Evolutionary conservation across 2,113 vertebrate species (phyloP), one percentile per base, ranked within the genome.

Genomic region (Zosterops lateralis): DNA sequence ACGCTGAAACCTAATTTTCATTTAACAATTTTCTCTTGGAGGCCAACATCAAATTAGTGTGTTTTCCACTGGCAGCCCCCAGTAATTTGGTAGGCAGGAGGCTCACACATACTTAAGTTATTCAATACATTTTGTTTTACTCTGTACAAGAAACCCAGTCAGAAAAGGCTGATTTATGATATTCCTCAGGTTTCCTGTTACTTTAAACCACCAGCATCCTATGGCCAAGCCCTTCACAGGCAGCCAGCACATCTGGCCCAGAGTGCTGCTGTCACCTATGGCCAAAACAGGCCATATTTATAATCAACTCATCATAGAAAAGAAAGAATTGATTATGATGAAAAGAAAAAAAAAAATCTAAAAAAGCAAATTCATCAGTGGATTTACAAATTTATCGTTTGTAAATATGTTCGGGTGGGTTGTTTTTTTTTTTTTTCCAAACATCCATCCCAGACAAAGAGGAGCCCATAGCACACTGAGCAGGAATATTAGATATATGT

Each of bases 141-240:
- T 94, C 77, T 12, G 86, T 87, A 96, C 96, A 96, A 97, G 97
- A 97, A 96, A 62, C 89, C 91, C 73, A 96, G 97, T 98, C 97
- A 98, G 96, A 97, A 97, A 97, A 88, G 70, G 75, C 96, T 97
- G 96, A 97, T 97, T 97, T 97, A 97, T 95, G 95, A 78, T 92
- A 87, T 87, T 70, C 78, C 95, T 90, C 94, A 92, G 97, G 97
- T 97, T 98, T 98, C 97, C 98, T 97, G 97, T 96, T 97, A 96
- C 97, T 96, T 89, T 96, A 96, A 95, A 96, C 97, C 94, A 76
- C 76, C 87, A 96, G 85, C 67, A 48, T 96, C 90, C 83, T 32
- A 53, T 91, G 91, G 91, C 93, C 90, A 96, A 67, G 40, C 96
- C 97, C 97, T 86, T 94, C 51, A 60, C 19, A 85, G 88, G 93